Percentiles rank a stretch among this genome's conserved stretches.
Conservation (phyloP, 2,888 invertebrate genomes). For the Metellina segmentata region DNA sequence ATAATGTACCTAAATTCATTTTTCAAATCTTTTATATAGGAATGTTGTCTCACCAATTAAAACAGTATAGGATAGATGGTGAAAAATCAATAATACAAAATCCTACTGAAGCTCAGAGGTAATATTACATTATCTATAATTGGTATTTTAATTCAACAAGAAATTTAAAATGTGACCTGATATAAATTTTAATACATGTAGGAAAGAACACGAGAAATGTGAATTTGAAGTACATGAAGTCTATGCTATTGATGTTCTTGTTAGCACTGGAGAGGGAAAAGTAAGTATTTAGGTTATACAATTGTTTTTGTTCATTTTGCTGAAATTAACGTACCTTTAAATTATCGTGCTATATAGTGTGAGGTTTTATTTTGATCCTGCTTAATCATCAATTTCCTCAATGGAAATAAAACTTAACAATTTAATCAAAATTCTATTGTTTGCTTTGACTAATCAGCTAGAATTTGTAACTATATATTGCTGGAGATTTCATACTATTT, state of each 20-base stretch:
- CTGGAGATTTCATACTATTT: too few species aligned
- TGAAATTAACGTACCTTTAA: not conserved
- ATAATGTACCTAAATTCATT: not conserved
- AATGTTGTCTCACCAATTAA: slow-evolving; percentile 91
- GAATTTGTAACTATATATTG: too few species aligned
- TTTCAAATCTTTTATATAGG: slow-evolving; percentile 79
- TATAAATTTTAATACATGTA: slow-evolving; percentile 74
- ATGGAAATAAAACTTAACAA: too few species aligned
- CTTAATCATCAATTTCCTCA: not conserved
- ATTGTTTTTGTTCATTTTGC: not conserved
- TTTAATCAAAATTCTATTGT: too few species aligned
- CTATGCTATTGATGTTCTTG: slow-evolving; percentile 98
- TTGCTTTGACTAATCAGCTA: not conserved
- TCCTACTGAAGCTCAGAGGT: slow-evolving; percentile 94
- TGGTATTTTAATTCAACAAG: too few species aligned
- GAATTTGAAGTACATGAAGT: slow-evolving; percentile 98
- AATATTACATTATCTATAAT: slow-evolving; percentile 27
- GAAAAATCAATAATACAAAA: slow-evolving; percentile 98
- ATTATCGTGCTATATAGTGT: not conserved
- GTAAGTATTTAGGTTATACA: slow-evolving; percentile 81
- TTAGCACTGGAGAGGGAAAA: slow-evolving; percentile 96
- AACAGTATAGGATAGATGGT: slow-evolving; percentile 97
- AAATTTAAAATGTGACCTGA: too few species aligned
- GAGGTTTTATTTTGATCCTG: slow-evolving; percentile 81
- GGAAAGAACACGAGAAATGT: slow-evolving; percentile 97